Base-by-base conservation (phyloP, 2,888 invertebrate genomes). In the Zaprionus obscuricornis region DNA sequence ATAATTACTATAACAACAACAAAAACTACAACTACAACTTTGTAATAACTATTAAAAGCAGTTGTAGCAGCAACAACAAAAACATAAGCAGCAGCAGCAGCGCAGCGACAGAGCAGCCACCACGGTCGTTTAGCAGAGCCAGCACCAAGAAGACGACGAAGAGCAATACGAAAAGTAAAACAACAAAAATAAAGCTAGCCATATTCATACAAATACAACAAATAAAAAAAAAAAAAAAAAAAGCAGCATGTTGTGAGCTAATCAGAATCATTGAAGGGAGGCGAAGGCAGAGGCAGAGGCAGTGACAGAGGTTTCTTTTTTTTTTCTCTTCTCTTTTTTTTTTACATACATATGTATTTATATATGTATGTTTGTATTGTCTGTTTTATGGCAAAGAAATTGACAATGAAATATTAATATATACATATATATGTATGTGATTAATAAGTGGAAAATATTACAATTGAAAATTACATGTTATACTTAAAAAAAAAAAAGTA, bases 231-330 rank as follows among this genome's bases (percentile, higher is more conserved):
- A 26, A 16, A 26, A 14, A 26, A 54, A 62, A 56, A 63, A 68
- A 65, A 63, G 18, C 69, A 74, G 74, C 78, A 74, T 66, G 74
- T 70, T 70, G 71, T 73, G 75, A 76, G 74, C 76, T 77, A 77
- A 77, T 77, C 81, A 76, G 76, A 64, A 67, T 59, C 63, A 59
- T 63, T 47, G 42, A 47, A 62, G 36, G 33, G 54, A 50, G 42
- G 45, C 7, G 37, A n/a, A n/a, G n/a, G n/a, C n/a, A n/a, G n/a
- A n/a, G n/a, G n/a, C n/a, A n/a, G n/a, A n/a, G n/a, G n/a, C 18
- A 20, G 39, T 26, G 26, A 11, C 46, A 56, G 42, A 65, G 47
- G 43, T 74, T 69, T 72, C 50, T 64, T 51, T 63, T 57, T 56
- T 51, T 47, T 29, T 29, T 27, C 14, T 40, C 45, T 1, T 50